Percentiles rank a stretch among this genome's conserved stretches.
These are phyloP conservation scores for Hormiphora californensis DNA, from an alignment of 37 sponge, comb jelly and placozoan species.

Conservation along the genomic window DNA sequence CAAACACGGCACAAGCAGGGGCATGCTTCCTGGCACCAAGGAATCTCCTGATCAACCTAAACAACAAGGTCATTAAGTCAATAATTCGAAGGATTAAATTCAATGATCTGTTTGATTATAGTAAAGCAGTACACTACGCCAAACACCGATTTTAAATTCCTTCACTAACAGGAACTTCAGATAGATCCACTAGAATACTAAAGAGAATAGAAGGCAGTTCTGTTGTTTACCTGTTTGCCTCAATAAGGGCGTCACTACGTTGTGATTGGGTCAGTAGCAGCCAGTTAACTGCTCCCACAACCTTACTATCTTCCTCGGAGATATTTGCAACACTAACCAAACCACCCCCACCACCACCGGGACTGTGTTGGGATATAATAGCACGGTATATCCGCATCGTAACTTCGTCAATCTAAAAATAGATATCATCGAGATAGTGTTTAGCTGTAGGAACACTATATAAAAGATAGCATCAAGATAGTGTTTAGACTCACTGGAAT, in stretches of 20 bases:
- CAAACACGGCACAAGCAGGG: conserved; percentile 66
- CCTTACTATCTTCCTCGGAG: conserved; percentile 60
- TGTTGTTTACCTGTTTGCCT: conserved; percentile 73
- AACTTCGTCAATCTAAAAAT: conserved; percentile 1
- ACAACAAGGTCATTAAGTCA: too few species aligned
- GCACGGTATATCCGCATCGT: conserved; percentile 29
- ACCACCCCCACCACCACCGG: neutral
- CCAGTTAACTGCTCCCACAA: conserved; percentile 82
- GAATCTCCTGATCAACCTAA: neutral
- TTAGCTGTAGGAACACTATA: too few species aligned
- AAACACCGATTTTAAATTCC: too few species aligned
- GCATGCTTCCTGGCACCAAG: conserved; percentile 59
- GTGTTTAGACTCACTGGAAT: neutral
- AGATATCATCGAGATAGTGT: neutral
- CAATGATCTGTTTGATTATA: too few species aligned
- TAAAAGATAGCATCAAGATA: neutral
- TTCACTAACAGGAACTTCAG: too few species aligned
- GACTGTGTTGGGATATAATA: neutral
- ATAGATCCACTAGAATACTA: too few species aligned
- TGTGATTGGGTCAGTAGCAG: conserved; percentile 81
- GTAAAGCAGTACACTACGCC: too few species aligned
- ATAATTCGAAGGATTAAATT: too few species aligned
- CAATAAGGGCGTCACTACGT: conserved; percentile 70
- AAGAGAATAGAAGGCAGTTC: neutral
- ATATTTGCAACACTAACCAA: conserved; percentile 7